Conservation (phyloP, 2,888 invertebrate species). For the Cenopis cana region DNA sequence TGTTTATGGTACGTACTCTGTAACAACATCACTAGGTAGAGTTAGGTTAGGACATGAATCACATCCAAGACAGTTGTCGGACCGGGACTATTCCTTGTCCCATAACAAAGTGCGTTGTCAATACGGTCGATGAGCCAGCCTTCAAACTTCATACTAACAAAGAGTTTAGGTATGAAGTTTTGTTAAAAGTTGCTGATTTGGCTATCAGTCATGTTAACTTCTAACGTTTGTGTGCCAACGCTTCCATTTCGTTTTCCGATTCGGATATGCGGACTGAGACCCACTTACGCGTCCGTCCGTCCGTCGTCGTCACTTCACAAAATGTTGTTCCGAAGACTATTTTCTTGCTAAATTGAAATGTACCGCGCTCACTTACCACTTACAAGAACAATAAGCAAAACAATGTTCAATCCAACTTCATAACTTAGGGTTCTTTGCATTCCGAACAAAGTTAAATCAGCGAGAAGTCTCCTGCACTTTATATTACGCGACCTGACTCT, state of each 20-base stretch:
- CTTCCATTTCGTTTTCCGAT: too few relatives aligned
- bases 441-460: constrained; percentile 12
- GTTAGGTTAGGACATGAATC: neutral
- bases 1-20: neutral
- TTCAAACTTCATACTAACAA: too few relatives aligned
- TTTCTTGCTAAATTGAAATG: neutral
- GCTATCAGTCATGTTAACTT: too few relatives aligned
- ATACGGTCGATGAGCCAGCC: too few relatives aligned
- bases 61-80: neutral
- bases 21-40: neutral
- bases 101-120: too few relatives aligned
- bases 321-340: neutral
- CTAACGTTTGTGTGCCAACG: too few relatives aligned
- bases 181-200: too few relatives aligned
- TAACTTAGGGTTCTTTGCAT: constrained; percentile 14
- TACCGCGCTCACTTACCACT: neutral
- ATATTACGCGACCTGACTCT: constrained; percentile 1
- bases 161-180: too few relatives aligned
- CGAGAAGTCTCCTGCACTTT: constrained; percentile 24
- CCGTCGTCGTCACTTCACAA: too few relatives aligned
- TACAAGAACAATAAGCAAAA: constrained; percentile 8
- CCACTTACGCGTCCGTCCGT: too few relatives aligned
- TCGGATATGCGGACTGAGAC: too few relatives aligned
- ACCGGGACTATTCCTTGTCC: neutral
- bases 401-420: constrained; percentile 29